Percentiles rank a stretch among this genome's conserved stretches.
phyloP scores from a whole-genome alignment of 2,797 vertebrate species.

The Artibeus lituratus region DNA sequence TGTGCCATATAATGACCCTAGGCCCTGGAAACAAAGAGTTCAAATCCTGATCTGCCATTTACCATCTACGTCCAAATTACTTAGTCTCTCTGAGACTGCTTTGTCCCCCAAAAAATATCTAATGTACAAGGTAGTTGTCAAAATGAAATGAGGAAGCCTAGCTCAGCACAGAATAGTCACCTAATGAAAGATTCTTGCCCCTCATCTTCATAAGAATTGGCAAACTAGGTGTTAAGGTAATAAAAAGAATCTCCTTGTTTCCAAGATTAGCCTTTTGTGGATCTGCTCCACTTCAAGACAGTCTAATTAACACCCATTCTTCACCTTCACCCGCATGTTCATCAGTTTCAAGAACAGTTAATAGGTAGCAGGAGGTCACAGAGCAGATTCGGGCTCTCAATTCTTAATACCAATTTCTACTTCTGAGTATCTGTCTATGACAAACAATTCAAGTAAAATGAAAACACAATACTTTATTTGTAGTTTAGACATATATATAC shows the following conservation, averaged over 20 bases:
- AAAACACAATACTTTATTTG: constrained; percentile 26
- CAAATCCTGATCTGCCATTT: constrained; percentile 15
- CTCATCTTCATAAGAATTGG: constrained; percentile 51
- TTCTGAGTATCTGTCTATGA: constrained; percentile 34
- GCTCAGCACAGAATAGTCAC: background rate
- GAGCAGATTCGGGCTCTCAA: background rate
- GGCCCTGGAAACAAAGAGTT: background rate
- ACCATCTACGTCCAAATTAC: background rate
- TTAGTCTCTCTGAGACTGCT: background rate
- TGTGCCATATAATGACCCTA: background rate
- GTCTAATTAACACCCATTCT: constrained; percentile 68
- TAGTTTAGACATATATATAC: constrained; percentile 5
- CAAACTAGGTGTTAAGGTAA: constrained; percentile 62
- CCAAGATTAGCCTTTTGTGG: constrained; percentile 71
- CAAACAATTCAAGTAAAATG: constrained; percentile 38
- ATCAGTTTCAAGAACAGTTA: constrained; percentile 53
- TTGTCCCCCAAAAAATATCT: constrained; percentile 13
- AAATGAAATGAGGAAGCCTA: constrained; percentile 24
- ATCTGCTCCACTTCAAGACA: constrained; percentile 48
- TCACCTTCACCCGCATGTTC: constrained; percentile 56
- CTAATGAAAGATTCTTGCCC: constrained; percentile 31
- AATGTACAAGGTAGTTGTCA: background rate
- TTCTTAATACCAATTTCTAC: constrained; percentile 50
- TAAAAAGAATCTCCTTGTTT: constrained; percentile 51
- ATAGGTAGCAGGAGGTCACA: constrained; percentile 42